These are phyloP conservation scores for Drosophila histrio DNA, from an alignment of 2,888 invertebrate genomes.

Conservation along the genomic window DNA sequence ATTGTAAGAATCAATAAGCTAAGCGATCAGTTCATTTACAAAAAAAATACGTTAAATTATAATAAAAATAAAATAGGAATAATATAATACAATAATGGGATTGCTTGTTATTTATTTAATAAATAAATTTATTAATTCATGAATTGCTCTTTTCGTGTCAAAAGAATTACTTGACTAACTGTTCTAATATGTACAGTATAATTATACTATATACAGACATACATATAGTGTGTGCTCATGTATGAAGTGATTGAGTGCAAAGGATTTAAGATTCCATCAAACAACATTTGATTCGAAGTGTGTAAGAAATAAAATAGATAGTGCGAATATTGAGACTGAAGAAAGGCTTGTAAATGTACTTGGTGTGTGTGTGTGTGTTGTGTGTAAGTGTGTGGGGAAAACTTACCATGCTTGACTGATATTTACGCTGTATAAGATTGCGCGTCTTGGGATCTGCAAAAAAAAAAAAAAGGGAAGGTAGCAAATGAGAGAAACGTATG, in stretches of 20 bases:
- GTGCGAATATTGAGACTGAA: constrained; percentile 5
- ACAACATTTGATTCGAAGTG: not conserved
- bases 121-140: too few relatives aligned
- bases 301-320: not conserved
- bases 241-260: constrained; percentile 8
- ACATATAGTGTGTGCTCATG: not conserved
- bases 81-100: too few relatives aligned
- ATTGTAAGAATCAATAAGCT: too few relatives aligned
- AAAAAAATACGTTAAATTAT: too few relatives aligned
- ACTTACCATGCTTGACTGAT: constrained; percentile 99
- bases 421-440: constrained; percentile 97
- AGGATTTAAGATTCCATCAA: not conserved
- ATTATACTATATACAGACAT: constrained; percentile 13
- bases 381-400: not conserved
- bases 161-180: too few relatives aligned
- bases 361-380: not conserved
- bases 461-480: too few relatives aligned
- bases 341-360: not conserved
- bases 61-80: too few relatives aligned
- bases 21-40: too few relatives aligned
- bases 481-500: not conserved
- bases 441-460: constrained; percentile 98
- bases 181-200: constrained; percentile 18
- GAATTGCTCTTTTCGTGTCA: too few relatives aligned
- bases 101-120: too few relatives aligned